phyloP scores from a whole-genome alignment of 2,888 invertebrate species.

The Odontomyia ornata region DNA sequence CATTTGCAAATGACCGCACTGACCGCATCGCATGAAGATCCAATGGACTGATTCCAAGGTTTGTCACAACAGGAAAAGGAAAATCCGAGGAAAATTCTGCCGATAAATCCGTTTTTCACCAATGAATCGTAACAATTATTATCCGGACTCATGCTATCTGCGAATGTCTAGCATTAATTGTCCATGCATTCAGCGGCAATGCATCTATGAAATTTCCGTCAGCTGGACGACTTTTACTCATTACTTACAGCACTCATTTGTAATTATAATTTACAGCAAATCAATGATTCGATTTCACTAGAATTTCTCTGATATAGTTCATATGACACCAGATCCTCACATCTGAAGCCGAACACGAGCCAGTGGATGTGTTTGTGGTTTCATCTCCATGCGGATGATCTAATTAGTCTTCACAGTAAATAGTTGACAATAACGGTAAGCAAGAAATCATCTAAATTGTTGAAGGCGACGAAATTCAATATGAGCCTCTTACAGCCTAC shows the following conservation, averaged over 20 bases:
- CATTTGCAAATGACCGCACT: conserved; percentile 9
- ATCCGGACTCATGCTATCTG: neutral
- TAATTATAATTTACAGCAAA: conserved; percentile 36
- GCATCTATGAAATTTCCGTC: conserved; percentile 30
- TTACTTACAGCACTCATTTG: conserved; percentile 30
- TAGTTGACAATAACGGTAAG: neutral
- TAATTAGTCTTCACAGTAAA: conserved; percentile 22
- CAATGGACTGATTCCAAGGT: conserved; percentile 28
- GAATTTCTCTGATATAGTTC: conserved; percentile 33
- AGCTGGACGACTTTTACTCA: conserved; percentile 13
- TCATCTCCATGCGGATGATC: conserved; percentile 34
- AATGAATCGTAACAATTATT: conserved; percentile 3
- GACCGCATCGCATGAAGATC: conserved; percentile 14
- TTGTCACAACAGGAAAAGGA: conserved; percentile 27
- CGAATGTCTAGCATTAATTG: neutral
- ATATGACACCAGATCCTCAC: conserved; percentile 31
- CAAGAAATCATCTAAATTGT: neutral
- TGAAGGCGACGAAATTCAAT: conserved; percentile 2
- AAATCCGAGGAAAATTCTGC: neutral
- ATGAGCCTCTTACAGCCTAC: neutral
- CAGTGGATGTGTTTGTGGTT: conserved; percentile 27
- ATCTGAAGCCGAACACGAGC: conserved; percentile 37
- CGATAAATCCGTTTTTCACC: conserved; percentile 24
- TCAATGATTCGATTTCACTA: conserved; percentile 40
- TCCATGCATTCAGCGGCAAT: conserved; percentile 10